Evolutionary conservation across 2,113 vertebrate genomes (phyloP), one percentile per base, ranked within the genome.

Genomic region (Paradisaea rubra): DNA sequence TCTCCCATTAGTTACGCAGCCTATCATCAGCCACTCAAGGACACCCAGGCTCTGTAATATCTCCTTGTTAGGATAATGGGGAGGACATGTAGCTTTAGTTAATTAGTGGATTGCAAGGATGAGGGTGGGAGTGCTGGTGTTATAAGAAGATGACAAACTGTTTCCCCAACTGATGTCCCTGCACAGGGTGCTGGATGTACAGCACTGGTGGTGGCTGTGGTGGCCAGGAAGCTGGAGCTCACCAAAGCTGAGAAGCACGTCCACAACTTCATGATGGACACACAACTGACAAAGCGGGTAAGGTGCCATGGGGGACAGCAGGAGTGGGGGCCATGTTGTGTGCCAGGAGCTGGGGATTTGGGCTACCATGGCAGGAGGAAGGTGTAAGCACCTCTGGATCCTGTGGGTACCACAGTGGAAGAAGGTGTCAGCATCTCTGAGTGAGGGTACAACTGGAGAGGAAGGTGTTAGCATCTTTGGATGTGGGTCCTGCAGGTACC

Each of bases 181-280:
- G 25, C 39, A 20, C 96, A 99, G 99, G 99, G 99, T 7, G 99
- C 99, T 0, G 99, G 99, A 66, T 99, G 99, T 91, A 99, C 99
- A 0, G 99, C 99, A 7, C 97, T 99, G 83, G 99, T 99, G 97
- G 99, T 99, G 96, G 99, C 99, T 11, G 99, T 99, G 97, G 99
- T 99, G 97, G 99, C 99, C 95, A 98, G 99, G 78, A 99, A 99
- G 98, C 98, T 99, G 97, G 99, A 99, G 94, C 98, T 99, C 96
- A 99, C 99, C 98, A 99, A 99, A 98, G 99, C 99, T 0, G 99
- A 99, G 97, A 99, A 99, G 80, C 99, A 99, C 3, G 99, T 99
- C 45, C 99, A 99, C 97, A 99, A 99, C 98, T 99, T 99, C 98
- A 99, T 99, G 99, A 99, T 99, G 99, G 99, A 99, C 97, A 99